A percentile compares a stretch with the other conserved stretches of the same genome.
Conservation (phyloP, 2,888 invertebrate species). For the Dione juno region DNA sequence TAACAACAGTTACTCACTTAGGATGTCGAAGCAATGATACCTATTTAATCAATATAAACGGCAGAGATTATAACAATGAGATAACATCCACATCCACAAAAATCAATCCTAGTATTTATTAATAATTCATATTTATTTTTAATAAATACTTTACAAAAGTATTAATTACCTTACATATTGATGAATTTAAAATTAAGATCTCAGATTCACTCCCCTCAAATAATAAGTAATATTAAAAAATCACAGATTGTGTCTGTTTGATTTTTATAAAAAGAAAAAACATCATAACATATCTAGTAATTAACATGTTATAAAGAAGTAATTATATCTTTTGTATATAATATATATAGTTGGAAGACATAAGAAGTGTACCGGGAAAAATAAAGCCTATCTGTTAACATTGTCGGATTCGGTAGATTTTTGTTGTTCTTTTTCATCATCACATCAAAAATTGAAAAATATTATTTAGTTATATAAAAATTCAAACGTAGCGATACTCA, state of each 20-base stretch:
- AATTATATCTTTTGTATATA: neutral
- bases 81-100: neutral
- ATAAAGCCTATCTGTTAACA: neutral
- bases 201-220: constrained; percentile 10
- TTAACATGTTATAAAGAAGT: neutral
- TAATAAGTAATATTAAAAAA: constrained; percentile 9
- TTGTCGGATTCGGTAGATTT: too few species aligned
- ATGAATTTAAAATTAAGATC: neutral
- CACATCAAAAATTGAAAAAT: too few species aligned
- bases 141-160: too few species aligned
- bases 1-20: too few species aligned
- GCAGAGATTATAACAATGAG: neutral
- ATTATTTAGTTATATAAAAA: too few species aligned
- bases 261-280: neutral
- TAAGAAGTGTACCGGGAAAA: neutral
- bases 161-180: neutral
- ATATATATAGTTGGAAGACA: constrained; percentile 25
- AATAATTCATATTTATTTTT: too few species aligned
- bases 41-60: neutral
- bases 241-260: constrained; percentile 17
- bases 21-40: too few species aligned
- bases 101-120: neutral
- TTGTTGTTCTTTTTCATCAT: too few species aligned
- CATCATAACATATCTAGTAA: neutral
- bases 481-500: too few species aligned